phyloP scores from a whole-genome alignment of 2,113 vertebrate species.

The Macrotis lagotis region DNA sequence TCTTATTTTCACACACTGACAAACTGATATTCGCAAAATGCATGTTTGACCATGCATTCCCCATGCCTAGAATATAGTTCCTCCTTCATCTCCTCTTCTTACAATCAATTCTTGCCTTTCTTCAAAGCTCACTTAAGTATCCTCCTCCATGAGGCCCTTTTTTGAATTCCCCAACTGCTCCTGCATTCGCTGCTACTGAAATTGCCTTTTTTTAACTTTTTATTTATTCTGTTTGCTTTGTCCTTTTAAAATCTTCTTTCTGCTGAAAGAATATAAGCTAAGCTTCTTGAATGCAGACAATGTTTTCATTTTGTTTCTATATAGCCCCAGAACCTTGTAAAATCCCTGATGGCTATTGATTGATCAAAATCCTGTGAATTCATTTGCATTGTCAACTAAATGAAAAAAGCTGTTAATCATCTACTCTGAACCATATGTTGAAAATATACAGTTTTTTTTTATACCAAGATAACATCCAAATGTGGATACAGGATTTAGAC shows the following conservation, averaged over 20 bases:
- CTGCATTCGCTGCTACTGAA: not conserved
- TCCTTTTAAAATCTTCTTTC: not conserved
- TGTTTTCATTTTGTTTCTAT: not conserved
- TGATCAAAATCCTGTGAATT: not conserved
- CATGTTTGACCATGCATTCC: not conserved
- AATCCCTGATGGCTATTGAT: not conserved
- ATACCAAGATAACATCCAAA: too few relatives aligned
- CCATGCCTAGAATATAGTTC: not conserved
- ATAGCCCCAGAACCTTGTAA: not conserved
- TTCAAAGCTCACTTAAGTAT: not conserved
- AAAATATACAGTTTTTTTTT: too few relatives aligned
- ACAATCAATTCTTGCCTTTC: not conserved
- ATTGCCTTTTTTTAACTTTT: not conserved
- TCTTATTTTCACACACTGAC: not conserved
- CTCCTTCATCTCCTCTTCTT: not conserved
- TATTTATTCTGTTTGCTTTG: not conserved
- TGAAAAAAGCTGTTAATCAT: not conserved
- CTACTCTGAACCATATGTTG: not conserved
- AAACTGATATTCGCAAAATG: not conserved
- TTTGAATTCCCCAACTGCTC: not conserved
- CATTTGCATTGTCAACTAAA: not conserved
- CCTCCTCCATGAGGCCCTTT: not conserved
- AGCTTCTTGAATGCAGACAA: not conserved
- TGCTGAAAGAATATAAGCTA: not conserved
- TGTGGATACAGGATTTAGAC: too few relatives aligned